Evolutionary conservation across 2,797 vertebrate species (phyloP).

Genomic region (Mormyrops attenuatus): DNA sequence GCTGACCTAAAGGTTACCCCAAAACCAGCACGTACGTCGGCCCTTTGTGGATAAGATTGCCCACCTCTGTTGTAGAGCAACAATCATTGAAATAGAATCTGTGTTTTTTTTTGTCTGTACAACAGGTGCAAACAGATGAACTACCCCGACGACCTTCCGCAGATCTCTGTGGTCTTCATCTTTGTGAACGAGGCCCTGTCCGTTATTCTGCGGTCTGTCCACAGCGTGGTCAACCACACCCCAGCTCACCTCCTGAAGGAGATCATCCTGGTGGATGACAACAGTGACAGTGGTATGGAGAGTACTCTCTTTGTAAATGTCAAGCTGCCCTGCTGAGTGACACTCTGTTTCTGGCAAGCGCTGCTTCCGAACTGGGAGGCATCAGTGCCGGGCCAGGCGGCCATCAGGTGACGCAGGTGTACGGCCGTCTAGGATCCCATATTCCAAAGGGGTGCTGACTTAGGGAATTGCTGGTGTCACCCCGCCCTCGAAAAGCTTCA

Average conservation of each 20-base stretch:
- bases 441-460: background rate
- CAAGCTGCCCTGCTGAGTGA: background rate
- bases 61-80: background rate
- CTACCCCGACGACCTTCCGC: conserved; percentile 78
- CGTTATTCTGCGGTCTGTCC: conserved; percentile 90
- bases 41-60: too few relatives aligned
- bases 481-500: background rate
- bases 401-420: background rate
- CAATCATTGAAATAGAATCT: background rate
- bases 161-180: conserved; percentile 95
- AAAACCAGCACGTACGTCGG: background rate
- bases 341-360: background rate
- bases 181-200: conserved; percentile 95
- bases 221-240: conserved; percentile 95
- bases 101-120: background rate
- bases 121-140: conserved; percentile 81
- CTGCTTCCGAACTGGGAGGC: background rate
- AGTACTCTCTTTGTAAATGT: background rate
- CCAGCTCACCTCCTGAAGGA: conserved; percentile 90
- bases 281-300: conserved; percentile 85
- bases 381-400: background rate
- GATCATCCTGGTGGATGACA: conserved; percentile 95
- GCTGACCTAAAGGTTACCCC: background rate
- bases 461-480: background rate
- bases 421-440: background rate